Base-by-base conservation (phyloP, 1,140 invertebrate species). In the Procambarus virginalis region DNA sequence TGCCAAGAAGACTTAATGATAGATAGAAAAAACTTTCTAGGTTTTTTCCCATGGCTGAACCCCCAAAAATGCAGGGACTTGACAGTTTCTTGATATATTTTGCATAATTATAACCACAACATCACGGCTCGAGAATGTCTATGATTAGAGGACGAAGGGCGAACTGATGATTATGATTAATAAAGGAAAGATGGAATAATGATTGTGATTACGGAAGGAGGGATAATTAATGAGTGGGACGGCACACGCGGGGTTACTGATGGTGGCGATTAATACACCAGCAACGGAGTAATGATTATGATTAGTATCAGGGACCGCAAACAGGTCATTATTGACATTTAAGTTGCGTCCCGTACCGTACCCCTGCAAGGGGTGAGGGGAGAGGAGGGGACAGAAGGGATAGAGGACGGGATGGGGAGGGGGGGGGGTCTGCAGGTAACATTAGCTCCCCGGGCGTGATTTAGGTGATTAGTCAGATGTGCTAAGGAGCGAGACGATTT, bases 81-180 rank as follows among this genome's bases (percentile, higher is more conserved):
- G 73, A 86, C 75, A 51, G 45, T 17, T n/a, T 10, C 75, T 20
- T 60, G 84, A 86, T 86, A 58, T 78, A 86, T 78, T 12, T 60
- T 60, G 22, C 34, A n/a, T 86, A 78, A 86, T 86, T 60, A 86
- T 22, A 86, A 86, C 68, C 45, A n/a, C 55, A 9, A 48, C 34
- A 22, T 73, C 14, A 73, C 64, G 70, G 70, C 12, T 22, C 6
- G 48, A n/a, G 22, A 22, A 86, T 55, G 84, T 49, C 49, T 78
- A 51, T 86, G 84, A 78, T 86, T 58, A 45, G 84, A 46, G 73
- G 45, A 49, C 20, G 45, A 22, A 48, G 75, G 84, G 3, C 9
- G 17, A 76, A 34, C 34, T 77, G 84, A 86, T 86, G 84, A 86
- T 60, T 77, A 58, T 86, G 84, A 86, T 86, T 86, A 86, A 86